phyloP scores from a whole-genome alignment of 2,797 vertebrate species.

The Ptychadena robeensis region DNA sequence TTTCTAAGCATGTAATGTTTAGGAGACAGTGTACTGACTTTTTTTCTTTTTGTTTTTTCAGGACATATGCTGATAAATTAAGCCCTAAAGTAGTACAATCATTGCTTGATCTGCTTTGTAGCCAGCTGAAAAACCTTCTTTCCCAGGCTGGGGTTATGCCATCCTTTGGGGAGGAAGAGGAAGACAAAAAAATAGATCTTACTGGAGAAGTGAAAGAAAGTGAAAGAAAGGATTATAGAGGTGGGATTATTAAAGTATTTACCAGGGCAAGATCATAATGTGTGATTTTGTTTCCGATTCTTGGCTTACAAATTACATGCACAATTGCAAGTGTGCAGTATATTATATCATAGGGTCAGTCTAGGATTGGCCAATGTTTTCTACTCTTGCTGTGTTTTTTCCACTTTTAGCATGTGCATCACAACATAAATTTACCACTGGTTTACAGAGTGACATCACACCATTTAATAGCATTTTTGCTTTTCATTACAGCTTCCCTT shows the following conservation, averaged over 20 bases:
- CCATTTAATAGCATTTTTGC: constrained; percentile 9
- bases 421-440: no score
- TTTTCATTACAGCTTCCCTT: constrained; percentile 78
- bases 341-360: no score
- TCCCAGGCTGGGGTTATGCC: constrained; percentile 87
- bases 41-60: constrained; percentile 62
- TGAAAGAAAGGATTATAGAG: constrained; percentile 92
- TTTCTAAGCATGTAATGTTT: not conserved
- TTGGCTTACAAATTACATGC: no score
- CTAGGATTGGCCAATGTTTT: no score
- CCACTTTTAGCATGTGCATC: no score
- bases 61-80: constrained; percentile 94
- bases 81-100: constrained; percentile 97
- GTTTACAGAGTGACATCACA: not conserved
- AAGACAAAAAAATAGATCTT: constrained; percentile 81
- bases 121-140: constrained; percentile 95
- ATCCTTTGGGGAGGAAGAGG: constrained; percentile 78
- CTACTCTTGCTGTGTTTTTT: no score
- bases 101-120: constrained; percentile 93
- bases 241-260: constrained; percentile 74
- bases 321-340: not conserved
- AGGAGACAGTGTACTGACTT: not conserved
- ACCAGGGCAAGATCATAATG: no score
- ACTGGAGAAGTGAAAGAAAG: constrained; percentile 78
- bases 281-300: no score